Evolutionary conservation across 2,888 invertebrate genomes (phyloP), one percentile per base, ranked within the genome.

Genomic region (Villa cingulata): DNA sequence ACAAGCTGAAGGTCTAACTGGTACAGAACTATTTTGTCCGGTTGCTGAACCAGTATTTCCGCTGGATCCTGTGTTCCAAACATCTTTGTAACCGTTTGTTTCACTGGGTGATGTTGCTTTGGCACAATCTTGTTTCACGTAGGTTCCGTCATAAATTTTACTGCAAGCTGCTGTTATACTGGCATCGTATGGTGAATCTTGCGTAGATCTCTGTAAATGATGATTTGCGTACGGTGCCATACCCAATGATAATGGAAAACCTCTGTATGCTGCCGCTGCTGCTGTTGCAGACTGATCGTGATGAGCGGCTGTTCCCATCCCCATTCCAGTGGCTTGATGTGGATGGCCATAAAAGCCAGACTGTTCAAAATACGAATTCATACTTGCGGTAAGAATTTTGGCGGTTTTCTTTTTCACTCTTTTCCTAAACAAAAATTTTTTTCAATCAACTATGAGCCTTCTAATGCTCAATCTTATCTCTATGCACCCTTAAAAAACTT

Each of bases 301-400:
- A 60, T 80, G 80, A 55, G 78, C 77, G 55, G 76, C 76, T 52
- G 78, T 74, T 61, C 80, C 72, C 70, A 77, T 73, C 51, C 81
- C 76, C 64, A 75, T 73, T 55, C 74, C 78, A 58, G 80, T 76
- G 53, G 79, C 77, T 73, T 89, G 83, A 74, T 88, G 83, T 66
- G 89, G 89, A 71, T 89, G 88, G 64, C 90, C 89, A 75, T 92
- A 91, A 76, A 92, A 92, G 72, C 90, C 90, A 71, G 86, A 85
- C 76, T 91, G 91, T 76, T 91, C 91, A 72, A 91, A 92, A 72
- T 91, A 92, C 69, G 90, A 90, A 84, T 90, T 91, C 91, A 91
- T 91, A 54, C 59, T 67, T 65, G 58, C 62, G 62, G 66, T 65
- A 56, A 68, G 64, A 67, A 68, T 68, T 64, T 68, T 68, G 66